Conservation (phyloP, 2,888 invertebrate species). For the Athripsodes cinereus region DNA sequence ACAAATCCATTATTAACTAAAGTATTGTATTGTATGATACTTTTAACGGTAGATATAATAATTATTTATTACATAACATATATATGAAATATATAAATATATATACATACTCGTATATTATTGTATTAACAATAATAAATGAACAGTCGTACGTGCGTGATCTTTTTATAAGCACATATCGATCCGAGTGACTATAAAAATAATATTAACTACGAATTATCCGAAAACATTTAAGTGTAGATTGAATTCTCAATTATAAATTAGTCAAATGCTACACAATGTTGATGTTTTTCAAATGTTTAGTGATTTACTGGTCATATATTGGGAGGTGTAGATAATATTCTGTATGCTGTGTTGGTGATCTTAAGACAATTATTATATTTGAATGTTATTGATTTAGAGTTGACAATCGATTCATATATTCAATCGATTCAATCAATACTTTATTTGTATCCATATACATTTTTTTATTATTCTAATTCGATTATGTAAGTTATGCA, state of each 20-base stretch:
- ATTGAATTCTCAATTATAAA: constrained; percentile 26
- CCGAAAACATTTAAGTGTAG: constrained; percentile 25
- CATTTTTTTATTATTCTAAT: constrained; percentile 28
- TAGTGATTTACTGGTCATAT: constrained; percentile 19
- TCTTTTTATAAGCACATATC: constrained; percentile 28
- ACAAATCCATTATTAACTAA: constrained; percentile 18
- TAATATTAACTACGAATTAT: constrained; percentile 21
- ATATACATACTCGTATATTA: background rate
- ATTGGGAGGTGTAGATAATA: constrained; percentile 1
- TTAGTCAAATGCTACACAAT: constrained; percentile 25
- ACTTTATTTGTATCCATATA: constrained; percentile 26
- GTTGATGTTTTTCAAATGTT: constrained; percentile 26
- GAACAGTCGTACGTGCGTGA: constrained; percentile 27
- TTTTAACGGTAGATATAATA: constrained; percentile 24
- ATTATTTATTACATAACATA: no score
- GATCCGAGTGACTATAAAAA: constrained; percentile 23
- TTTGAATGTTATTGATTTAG: constrained; percentile 17
- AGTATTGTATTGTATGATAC: constrained; percentile 17
- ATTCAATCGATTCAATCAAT: constrained; percentile 26
- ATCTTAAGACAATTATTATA: background rate
- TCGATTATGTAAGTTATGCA: constrained; percentile 26
- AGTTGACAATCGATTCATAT: constrained; percentile 27
- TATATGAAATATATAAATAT: no score
- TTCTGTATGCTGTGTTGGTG: background rate
- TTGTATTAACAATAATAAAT: constrained; percentile 12